These are phyloP conservation scores for Oithona nana DNA, from an alignment of 2,888 invertebrate species.

Conservation along the genomic window DNA sequence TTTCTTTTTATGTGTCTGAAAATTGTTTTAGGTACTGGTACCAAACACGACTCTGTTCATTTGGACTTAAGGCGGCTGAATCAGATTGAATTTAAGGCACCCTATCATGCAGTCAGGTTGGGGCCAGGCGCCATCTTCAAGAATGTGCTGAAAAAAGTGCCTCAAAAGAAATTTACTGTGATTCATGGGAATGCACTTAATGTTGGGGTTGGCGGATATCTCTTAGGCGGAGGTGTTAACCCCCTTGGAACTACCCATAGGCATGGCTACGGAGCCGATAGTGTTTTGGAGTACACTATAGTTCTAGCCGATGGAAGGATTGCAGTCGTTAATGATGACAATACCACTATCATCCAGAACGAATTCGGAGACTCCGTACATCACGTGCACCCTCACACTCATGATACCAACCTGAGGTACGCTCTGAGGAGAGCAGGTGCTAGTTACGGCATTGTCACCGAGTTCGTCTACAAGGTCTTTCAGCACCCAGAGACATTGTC, in stretches of 20 bases:
- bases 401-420: not conserved
- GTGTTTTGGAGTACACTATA: not conserved
- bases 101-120: not conserved
- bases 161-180: not conserved
- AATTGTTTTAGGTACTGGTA: no score
- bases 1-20: no score
- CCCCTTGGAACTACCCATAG: not conserved
- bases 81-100: not conserved
- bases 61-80: not conserved
- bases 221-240: slow-evolving; percentile 8
- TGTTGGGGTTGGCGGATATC: slow-evolving; percentile 10
- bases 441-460: slow-evolving; percentile 6
- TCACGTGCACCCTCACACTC: not conserved
- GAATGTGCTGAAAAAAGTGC: not conserved
- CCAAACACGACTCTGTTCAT: not conserved
- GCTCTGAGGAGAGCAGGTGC: slow-evolving; percentile 1
- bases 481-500: slow-evolving; percentile 1
- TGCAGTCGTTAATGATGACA: not conserved
- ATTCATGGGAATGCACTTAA: not conserved
- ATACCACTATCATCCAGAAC: not conserved
- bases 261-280: not conserved
- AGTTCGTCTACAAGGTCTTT: slow-evolving; percentile 6
- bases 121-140: not conserved
- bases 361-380: no score
- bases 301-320: not conserved